Evolutionary conservation across 2,113 vertebrate genomes (phyloP).

Genomic region (Lycocorax pyrrhopterus): DNA sequence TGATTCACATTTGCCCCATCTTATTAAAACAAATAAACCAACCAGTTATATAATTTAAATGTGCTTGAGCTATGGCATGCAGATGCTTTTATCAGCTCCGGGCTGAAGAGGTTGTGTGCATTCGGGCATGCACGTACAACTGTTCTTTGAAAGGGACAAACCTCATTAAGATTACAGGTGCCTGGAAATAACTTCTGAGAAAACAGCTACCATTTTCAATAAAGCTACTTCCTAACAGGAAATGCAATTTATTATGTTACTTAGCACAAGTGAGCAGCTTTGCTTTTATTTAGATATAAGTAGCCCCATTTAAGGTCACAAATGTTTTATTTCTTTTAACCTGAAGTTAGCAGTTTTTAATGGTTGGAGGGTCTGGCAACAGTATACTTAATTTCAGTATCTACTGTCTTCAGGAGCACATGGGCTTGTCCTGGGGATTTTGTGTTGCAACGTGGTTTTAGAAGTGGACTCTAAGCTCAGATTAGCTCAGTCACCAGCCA

Average conservation of each 20-base stretch:
- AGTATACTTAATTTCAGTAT: neutral
- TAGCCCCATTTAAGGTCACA: neutral
- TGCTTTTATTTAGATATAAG: slow-evolving; percentile 3
- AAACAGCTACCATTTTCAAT: slow-evolving; percentile 74
- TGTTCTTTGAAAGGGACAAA: slow-evolving; percentile 76
- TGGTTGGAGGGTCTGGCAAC: neutral
- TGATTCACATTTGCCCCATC: slow-evolving; percentile 68
- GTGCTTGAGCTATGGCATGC: slow-evolving; percentile 44
- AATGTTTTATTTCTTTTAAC: neutral
- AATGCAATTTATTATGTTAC: slow-evolving; percentile 65
- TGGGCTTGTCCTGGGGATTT: neutral
- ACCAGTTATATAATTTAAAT: slow-evolving; percentile 46
- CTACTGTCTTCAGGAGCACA: neutral
- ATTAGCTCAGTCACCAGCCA: neutral
- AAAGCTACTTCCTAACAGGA: slow-evolving; percentile 69
- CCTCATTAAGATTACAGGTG: slow-evolving; percentile 78
- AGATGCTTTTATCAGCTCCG: slow-evolving; percentile 80
- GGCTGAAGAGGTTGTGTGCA: slow-evolving; percentile 65
- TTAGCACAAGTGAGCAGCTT: slow-evolving; percentile 11
- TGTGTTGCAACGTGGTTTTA: neutral
- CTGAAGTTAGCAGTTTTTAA: neutral
- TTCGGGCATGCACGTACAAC: slow-evolving; percentile 69
- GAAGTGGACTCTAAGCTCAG: neutral
- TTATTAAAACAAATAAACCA: slow-evolving; percentile 74
- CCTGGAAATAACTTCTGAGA: slow-evolving; percentile 70